Evolutionary conservation across 1,140 invertebrate species (phyloP), one percentile per base, ranked within the genome.

Genomic region (Ctenoplectra terminalis): DNA sequence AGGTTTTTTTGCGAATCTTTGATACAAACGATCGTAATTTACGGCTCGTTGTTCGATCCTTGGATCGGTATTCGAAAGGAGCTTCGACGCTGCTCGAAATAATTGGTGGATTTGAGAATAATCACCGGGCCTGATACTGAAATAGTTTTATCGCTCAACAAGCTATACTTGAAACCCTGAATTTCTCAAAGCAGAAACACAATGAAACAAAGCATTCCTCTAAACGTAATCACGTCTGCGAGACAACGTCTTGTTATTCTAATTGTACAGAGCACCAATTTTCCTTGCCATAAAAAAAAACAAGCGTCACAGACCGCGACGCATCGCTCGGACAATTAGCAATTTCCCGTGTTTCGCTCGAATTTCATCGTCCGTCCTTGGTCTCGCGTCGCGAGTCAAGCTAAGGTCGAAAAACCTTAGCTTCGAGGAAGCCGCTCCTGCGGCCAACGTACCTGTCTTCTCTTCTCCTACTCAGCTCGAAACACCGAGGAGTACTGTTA

Each of bases 401-500:
- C 67, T 82, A 77, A n/a, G n/a, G 85, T 86, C 67, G 70, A n/a
- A n/a, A n/a, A n/a, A 79, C 71, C 77, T 72, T 72, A 43, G 40
- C 31, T 83, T 72, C 71, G 81, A 40, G 54, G 66, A 87, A 86
- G 37, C 23, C 75, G 67, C 46, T 78, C 69, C 64, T 60, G 83
- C 83, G 80, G 74, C 66, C 79, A 79, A 74, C 43, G 79, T 78
- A 82, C 70, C 46, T 50, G 67, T 61, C 70, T 74, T 48, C 40
- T 43, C 67, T 81, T 66, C 72, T 63, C 67, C 58, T 78, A 83
- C 74, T 80, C 84, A 75, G 75, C 71, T 71, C 52, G 56, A 81
- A 84, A 80, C 77, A 85, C 26, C 56, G 23, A 52, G 34, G 43
- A 79, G 81, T 89, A 84, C 85, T 90, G 85, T 91, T 91, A 90